A percentile compares a stretch with the other conserved stretches of the same genome.
These are phyloP conservation scores for Kryptolebias marmoratus DNA, from an alignment of 2,113 vertebrate genomes.

Conservation along the genomic window DNA sequence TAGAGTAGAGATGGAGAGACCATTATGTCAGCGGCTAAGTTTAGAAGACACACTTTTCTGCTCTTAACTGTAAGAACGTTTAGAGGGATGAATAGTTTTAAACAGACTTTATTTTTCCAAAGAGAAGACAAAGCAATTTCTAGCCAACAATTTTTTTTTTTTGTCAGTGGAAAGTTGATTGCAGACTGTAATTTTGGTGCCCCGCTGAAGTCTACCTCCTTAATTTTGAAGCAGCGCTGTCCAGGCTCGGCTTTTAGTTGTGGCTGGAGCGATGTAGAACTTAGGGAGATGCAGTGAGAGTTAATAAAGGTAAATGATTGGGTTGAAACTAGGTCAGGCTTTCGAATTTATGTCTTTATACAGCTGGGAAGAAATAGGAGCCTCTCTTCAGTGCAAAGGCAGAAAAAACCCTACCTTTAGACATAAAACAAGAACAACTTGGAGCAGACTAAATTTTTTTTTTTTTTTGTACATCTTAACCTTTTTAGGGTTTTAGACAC, in stretches of 20 bases:
- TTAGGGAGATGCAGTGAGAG: slow-evolving; percentile 33
- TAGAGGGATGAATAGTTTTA: slow-evolving; percentile 19
- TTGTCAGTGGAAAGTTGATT: slow-evolving; percentile 71
- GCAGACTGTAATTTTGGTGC: slow-evolving; percentile 70
- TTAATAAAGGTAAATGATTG: slow-evolving; percentile 67
- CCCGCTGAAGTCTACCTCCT: slow-evolving; percentile 64
- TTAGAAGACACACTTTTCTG: slow-evolving; percentile 42
- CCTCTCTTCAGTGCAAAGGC: slow-evolving; percentile 22
- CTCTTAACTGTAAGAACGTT: slow-evolving; percentile 13
- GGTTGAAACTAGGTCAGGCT: slow-evolving; percentile 47
- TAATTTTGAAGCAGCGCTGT: slow-evolving; percentile 57
- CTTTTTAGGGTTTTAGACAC: no score
- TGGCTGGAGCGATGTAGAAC: slow-evolving; percentile 60
- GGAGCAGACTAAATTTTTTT: background rate
- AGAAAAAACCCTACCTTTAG: background rate
- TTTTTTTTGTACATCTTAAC: background rate
- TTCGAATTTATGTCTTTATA: slow-evolving; percentile 46
- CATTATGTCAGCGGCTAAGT: slow-evolving; percentile 58
- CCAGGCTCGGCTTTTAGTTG: slow-evolving; percentile 63
- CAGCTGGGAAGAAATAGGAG: slow-evolving; percentile 27
- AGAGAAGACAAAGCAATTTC: slow-evolving; percentile 35
- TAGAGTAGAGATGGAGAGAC: slow-evolving; percentile 25
- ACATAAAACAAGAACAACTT: background rate
- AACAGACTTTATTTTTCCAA: slow-evolving; percentile 22
- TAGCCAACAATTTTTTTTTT: slow-evolving; percentile 35